A percentile compares a stretch with the other conserved stretches of the same genome.
phyloP scores from a whole-genome alignment of 2,888 invertebrate species.

The Lacanobia wlatinum region DNA sequence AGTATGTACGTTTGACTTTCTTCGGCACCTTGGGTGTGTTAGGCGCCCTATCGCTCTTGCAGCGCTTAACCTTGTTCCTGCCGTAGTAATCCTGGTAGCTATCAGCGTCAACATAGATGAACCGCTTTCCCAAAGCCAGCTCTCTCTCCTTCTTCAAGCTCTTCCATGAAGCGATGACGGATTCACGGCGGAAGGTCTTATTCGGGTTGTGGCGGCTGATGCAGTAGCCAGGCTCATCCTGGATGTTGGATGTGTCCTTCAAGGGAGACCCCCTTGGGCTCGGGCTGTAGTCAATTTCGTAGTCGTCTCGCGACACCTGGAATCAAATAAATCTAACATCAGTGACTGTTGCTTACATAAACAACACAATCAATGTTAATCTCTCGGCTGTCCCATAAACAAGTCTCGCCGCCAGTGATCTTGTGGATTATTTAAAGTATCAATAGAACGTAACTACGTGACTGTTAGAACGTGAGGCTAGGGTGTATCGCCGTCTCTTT shows the following conservation, averaged over 20 bases:
- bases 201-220: constrained; percentile 89
- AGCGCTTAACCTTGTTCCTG: constrained; percentile 86
- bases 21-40: constrained; percentile 79
- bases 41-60: constrained; percentile 86
- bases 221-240: constrained; percentile 83
- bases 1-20: constrained; percentile 87
- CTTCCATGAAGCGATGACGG: constrained; percentile 89
- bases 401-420: constrained; percentile 67
- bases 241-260: constrained; percentile 87
- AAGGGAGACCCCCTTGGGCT: constrained; percentile 86
- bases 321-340: constrained; percentile 73
- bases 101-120: constrained; percentile 86
- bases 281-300: constrained; percentile 85
- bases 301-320: constrained; percentile 88
- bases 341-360: constrained; percentile 50
- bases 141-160: constrained; percentile 88
- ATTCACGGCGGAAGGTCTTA: constrained; percentile 88
- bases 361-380: constrained; percentile 63
- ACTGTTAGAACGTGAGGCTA: constrained; percentile 70
- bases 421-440: constrained; percentile 77
- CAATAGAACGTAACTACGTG: constrained; percentile 74
- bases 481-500: constrained; percentile 75
- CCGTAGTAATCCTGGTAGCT: constrained; percentile 87
- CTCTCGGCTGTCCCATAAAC: constrained; percentile 68
- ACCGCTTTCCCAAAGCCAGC: constrained; percentile 85